Percentiles rank a stretch among this genome's conserved stretches.
Conservation (phyloP, 2,888 invertebrate species). For the Maniola hyperantus region DNA sequence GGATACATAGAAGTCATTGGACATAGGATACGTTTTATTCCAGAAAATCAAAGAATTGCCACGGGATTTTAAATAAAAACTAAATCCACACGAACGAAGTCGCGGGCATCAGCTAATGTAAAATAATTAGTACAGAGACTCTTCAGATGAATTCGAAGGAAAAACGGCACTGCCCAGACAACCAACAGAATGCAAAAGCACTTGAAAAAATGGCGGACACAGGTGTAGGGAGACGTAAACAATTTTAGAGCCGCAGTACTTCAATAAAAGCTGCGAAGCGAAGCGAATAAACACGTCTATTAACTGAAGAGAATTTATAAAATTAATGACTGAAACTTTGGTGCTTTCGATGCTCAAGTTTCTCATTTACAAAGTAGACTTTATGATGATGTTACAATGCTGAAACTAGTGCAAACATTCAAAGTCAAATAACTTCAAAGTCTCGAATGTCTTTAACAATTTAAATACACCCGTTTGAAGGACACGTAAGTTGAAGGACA, state of each 20-base stretch:
- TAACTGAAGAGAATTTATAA: neutral
- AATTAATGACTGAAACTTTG: conserved; percentile 7
- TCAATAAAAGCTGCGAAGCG: neutral
- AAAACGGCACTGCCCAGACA: conserved; percentile 1
- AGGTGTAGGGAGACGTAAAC: conserved; percentile 1
- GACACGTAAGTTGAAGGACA: neutral
- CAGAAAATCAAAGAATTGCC: no score
- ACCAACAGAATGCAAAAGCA: neutral
- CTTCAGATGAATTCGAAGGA: neutral
- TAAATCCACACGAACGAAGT: no score
- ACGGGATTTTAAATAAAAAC: no score
- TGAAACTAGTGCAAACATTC: neutral
- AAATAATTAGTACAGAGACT: neutral
- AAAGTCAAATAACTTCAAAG: conserved; percentile 7
- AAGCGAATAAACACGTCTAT: conserved; percentile 7
- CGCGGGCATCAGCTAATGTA: no score
- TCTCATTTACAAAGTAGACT: conserved; percentile 5
- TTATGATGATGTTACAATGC: neutral
- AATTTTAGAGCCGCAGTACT: neutral
- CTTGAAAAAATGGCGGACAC: neutral
- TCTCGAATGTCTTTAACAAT: neutral
- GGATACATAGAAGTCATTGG: no score
- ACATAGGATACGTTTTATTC: no score
- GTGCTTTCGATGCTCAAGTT: neutral
- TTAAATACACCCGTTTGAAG: neutral